Conservation (phyloP, 2,888 invertebrate species). For the Epinotia ramella region DNA sequence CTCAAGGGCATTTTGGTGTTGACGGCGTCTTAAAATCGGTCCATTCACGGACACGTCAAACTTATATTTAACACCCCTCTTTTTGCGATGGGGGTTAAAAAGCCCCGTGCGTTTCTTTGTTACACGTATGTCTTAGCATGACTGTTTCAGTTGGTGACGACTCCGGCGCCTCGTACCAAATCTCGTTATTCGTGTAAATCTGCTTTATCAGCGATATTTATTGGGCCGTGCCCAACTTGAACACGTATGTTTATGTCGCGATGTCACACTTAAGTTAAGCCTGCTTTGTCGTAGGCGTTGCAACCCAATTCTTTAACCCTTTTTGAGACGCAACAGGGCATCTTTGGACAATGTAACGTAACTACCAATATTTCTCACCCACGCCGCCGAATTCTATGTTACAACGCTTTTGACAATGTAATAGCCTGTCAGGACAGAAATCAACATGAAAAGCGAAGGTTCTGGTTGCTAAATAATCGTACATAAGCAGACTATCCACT, state of each 20-base stretch:
- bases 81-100: no score
- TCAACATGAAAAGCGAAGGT: no score
- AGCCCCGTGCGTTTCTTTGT: no score
- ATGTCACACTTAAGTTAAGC: conserved; percentile 69
- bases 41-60: no score
- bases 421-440: conserved; percentile 1
- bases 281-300: conserved; percentile 78
- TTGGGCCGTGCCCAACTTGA: conserved; percentile 73
- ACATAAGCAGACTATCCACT: no score
- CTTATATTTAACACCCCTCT: no score
- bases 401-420: conserved; percentile 47
- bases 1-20: no score
- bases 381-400: conserved; percentile 73
- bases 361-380: conserved; percentile 72
- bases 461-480: neutral
- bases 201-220: conserved; percentile 80
- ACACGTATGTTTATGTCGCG: conserved; percentile 75
- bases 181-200: conserved; percentile 73
- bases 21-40: no score
- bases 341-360: conserved; percentile 63
- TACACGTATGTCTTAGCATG: no score
- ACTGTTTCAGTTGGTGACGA: conserved; percentile 23
- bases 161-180: conserved; percentile 63
- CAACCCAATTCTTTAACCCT: conserved; percentile 68
- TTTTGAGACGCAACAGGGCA: conserved; percentile 63